Evolutionary conservation across 1,140 invertebrate genomes (phyloP), one percentile per base, ranked within the genome.

Genomic region (Polypedilum vanderplanki): DNA sequence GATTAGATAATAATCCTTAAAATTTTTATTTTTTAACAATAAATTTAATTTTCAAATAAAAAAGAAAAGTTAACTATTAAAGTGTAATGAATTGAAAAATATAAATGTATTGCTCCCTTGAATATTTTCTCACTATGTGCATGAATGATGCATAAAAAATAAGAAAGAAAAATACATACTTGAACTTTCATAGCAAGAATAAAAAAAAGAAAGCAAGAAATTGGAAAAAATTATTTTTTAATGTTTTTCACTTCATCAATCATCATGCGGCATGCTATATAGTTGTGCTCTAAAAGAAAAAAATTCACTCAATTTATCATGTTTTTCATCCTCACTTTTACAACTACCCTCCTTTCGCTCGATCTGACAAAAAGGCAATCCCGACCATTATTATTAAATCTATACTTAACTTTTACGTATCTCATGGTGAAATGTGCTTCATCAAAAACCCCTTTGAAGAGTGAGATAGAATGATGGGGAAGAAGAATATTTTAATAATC

Each of bases 201-300:
- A 33, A 33, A 33, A 5, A 33, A 33, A 33, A 33, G 24, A 33
- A 33, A 33, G n/a, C n/a, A 33, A 33, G 5, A 33, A 33, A 33
- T 33, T 33, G 24, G 24, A 33, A 33, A 33, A 33, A 33, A 33
- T 33, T 33, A 33, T 57, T 57, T 57, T 57, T 57, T 57, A 57
- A 57, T 57, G 46, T 57, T 57, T 57, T 57, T 57, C 46, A 57
- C 46, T 57, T 57, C 46, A 57, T 57, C 46, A 57, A 57, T 57
- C 46, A 57, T 57, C 10, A 57, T 15, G n/a, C 12, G 46, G 46
- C 46, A 57, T 33, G 24, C 24, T 33, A 33, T 15, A 46, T 57
- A n/a, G 46, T 57, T 57, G 46, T 57, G 46, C 46, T 57, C n/a
- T n/a, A n/a, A n/a, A 57, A 1, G 46, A 57, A 57, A 57, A 9